Base-by-base conservation (phyloP, 2,888 invertebrate species). In the Spicauda simplicius region DNA sequence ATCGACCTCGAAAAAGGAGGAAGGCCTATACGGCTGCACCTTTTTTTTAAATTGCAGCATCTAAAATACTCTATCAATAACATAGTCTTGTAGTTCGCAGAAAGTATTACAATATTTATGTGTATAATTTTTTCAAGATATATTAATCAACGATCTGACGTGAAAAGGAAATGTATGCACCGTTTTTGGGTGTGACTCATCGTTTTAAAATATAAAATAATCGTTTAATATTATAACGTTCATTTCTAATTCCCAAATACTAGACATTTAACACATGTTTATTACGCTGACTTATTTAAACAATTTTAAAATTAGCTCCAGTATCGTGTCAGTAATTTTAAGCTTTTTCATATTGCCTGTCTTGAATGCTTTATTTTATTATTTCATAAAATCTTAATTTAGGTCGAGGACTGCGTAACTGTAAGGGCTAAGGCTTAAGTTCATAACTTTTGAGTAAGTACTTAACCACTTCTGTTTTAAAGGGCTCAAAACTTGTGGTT, bases 401-500 rank as follows among this genome's bases (percentile, higher is more conserved):
- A 55, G 30, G 54, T 55, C 54, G 54, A 55, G 30, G 54, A 30
- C 54, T 55, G n/a, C 11, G 54, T 30, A 14, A 53, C 18, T 54
- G 14, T 12, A 55, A 55, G n/a, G 30, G 30, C 16, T 55, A n/a
- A 55, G 20, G 48, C 48, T 48, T 20, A 50, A 60, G 30, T 48
- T 50, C 48, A 25, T 14, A 48, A 60, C 50, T 60, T 60, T 25
- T 60, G 30, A 41, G 41, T 30, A 50, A 59, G 60, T 50, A 60
- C 48, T 52, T 60, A 50, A 60, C 30, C 20, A 59, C 33, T 60
- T 52, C 30, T 50, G 33, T 33, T 52, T 52, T 50, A 52, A 60
- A 33, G 30, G 60, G 60, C 60, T 60, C 41, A 57, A 18, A 57
- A 57, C 37, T 57, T 41, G 33, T 30, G 57, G 37, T 57, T 57